Percentiles rank a stretch among this genome's conserved stretches.
phyloP scores from a whole-genome alignment of 2,113 vertebrate species.

The Mesitornis unicolor region DNA sequence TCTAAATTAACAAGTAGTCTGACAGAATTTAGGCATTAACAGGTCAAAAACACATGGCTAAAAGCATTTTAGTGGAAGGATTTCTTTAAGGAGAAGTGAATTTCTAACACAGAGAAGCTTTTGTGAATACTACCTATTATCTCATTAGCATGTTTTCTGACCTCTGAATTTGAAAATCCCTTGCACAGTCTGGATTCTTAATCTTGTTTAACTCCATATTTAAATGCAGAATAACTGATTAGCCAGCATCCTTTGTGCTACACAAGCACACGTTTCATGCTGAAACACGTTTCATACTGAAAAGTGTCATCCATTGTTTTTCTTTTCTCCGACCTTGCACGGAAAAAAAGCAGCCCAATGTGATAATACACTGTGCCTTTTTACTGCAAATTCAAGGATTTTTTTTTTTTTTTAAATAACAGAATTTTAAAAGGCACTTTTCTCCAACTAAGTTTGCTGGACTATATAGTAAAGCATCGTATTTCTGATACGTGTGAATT shows the following conservation, averaged over 20 bases:
- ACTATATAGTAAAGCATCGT: not conserved
- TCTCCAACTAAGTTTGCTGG: not conserved
- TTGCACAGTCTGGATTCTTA: slow-evolving; percentile 40
- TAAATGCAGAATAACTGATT: slow-evolving; percentile 50
- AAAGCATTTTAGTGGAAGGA: slow-evolving; percentile 2
- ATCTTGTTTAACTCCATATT: slow-evolving; percentile 48
- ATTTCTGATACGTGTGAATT: not conserved
- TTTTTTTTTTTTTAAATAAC: not conserved
- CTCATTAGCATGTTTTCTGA: slow-evolving; percentile 37
- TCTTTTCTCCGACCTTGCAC: not conserved
- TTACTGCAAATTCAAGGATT: not conserved
- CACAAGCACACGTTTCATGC: not conserved
- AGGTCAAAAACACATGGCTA: not conserved
- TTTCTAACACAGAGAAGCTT: slow-evolving; percentile 25
- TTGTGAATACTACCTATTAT: slow-evolving; percentile 44
- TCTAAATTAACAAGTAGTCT: not conserved
- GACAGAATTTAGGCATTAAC: slow-evolving; percentile 22
- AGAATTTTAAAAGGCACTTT: not conserved
- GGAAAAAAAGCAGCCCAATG: not conserved
- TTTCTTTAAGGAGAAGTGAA: slow-evolving; percentile 1
- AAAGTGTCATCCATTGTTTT: not conserved
- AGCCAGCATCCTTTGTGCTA: slow-evolving; percentile 19
- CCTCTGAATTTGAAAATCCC: slow-evolving; percentile 41
- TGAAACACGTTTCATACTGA: slow-evolving; percentile 5
- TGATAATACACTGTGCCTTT: not conserved